phyloP scores from a whole-genome alignment of 35 echinoderm and acorn worm genomes.

The Strongylocentrotus purpuratus region DNA sequence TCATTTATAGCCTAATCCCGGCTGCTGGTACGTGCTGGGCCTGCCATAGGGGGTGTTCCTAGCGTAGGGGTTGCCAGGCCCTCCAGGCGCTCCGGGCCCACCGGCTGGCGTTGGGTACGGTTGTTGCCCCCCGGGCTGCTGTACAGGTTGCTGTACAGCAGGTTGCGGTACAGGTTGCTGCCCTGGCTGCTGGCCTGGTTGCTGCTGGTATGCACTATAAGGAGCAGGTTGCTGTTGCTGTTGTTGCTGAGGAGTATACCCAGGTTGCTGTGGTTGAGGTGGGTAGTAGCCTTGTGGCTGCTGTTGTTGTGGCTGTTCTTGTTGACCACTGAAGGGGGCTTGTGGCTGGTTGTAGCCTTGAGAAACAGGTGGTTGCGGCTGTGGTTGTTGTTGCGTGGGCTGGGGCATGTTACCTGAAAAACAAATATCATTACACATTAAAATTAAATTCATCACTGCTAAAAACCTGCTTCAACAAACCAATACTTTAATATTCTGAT shows the following conservation, averaged over 20 bases:
- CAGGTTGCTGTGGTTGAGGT: neutral
- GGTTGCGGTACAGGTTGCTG: slow-evolving; percentile 27
- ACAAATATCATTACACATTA: neutral
- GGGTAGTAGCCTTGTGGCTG: slow-evolving; percentile 7
- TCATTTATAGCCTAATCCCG: slow-evolving; percentile 63
- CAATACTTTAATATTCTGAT: too few relatives aligned
- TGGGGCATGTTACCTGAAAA: slow-evolving; percentile 41
- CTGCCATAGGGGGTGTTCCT: slow-evolving; percentile 67
- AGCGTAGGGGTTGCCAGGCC: slow-evolving; percentile 58
- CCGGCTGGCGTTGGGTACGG: neutral
- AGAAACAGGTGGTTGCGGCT: slow-evolving; percentile 17
- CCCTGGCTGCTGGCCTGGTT: neutral
- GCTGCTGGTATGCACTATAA: neutral
- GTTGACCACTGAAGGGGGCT: neutral
- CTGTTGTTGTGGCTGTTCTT: slow-evolving; percentile 12
- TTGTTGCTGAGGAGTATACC: neutral
- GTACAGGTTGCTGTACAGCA: slow-evolving; percentile 20
- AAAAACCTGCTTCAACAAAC: neutral
- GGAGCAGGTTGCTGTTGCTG: slow-evolving; percentile 21
- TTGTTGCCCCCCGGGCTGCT: slow-evolving; percentile 22
- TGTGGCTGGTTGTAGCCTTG: slow-evolving; percentile 9
- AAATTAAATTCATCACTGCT: neutral
- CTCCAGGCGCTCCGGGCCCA: slow-evolving; percentile 20
- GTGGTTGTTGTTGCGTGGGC: slow-evolving; percentile 15
- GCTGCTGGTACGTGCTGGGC: slow-evolving; percentile 44